Conservation (phyloP, 2,113 vertebrate genomes). For the Cyanoramphus novaezelandiae region DNA sequence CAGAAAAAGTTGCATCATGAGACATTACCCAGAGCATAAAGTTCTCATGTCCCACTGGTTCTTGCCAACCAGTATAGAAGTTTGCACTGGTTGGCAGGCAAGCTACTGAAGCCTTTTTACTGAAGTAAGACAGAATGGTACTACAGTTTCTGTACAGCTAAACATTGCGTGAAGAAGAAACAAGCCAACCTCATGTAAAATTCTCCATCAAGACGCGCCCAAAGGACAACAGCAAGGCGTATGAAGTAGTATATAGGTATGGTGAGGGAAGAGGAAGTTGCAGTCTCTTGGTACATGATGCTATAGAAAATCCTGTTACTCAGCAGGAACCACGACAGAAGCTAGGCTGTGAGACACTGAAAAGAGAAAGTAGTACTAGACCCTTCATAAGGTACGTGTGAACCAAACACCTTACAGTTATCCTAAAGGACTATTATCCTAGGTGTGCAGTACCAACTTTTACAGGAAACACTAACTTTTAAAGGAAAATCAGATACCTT, state of each 20-base stretch:
- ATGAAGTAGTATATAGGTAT: not conserved
- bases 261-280: not conserved
- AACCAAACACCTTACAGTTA: not conserved
- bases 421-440: not conserved
- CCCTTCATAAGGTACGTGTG: not conserved
- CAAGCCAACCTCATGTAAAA: not conserved
- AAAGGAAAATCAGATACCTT: not conserved
- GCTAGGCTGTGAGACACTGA: not conserved
- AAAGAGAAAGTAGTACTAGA: not conserved
- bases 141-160: accelerated
- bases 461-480: not conserved
- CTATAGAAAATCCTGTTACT: not conserved
- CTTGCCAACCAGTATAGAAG: not conserved
- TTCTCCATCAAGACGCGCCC: not conserved
- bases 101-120: not conserved
- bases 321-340: not conserved
- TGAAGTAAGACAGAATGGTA: not conserved
- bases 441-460: not conserved
- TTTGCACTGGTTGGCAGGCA: not conserved
- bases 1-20: not conserved
- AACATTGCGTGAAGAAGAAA: not conserved
- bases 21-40: not conserved
- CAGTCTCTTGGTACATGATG: not conserved
- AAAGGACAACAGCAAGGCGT: not conserved
- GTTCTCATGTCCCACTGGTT: not conserved